Percentiles rank a stretch among this genome's conserved stretches.
These are phyloP conservation scores for Fukomys damarensis DNA, from an alignment of 2,113 vertebrate genomes.

Conservation along the genomic window DNA sequence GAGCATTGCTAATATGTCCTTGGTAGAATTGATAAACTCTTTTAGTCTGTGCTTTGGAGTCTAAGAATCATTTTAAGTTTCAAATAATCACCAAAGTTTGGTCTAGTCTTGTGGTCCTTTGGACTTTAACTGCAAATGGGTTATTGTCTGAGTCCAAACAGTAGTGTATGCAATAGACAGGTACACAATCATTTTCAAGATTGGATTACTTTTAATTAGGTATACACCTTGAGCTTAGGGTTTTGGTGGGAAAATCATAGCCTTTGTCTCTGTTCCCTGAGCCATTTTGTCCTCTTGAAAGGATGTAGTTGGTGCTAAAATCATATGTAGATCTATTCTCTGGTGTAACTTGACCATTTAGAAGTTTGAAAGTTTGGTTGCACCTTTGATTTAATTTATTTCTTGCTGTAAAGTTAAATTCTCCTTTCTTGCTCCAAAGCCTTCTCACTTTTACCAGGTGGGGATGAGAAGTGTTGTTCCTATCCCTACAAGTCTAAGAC, in stretches of 20 bases:
- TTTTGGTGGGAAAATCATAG: background rate
- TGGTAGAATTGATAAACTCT: background rate
- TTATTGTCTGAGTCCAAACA: background rate
- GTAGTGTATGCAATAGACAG: background rate
- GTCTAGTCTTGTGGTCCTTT: background rate
- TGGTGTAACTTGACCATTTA: background rate
- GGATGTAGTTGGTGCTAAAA: background rate
- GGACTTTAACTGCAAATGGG: background rate
- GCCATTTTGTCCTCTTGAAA: background rate
- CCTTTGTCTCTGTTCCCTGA: background rate
- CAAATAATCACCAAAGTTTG: slow-evolving; percentile 10
- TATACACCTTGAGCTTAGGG: background rate
- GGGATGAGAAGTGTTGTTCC: background rate
- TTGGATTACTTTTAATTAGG: slow-evolving; percentile 1
- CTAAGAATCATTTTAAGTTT: background rate
- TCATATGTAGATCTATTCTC: background rate
- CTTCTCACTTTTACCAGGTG: background rate
- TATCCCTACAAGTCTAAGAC: background rate
- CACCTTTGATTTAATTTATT: slow-evolving; percentile 8
- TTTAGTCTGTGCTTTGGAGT: background rate
- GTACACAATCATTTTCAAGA: background rate
- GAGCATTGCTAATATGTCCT: background rate
- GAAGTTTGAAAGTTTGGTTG: background rate
- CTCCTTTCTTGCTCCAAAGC: background rate
- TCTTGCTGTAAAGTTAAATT: background rate